These are phyloP conservation scores for Chaenogobius annularis DNA, from an alignment of 2,113 vertebrate species.

Conservation along the genomic window DNA sequence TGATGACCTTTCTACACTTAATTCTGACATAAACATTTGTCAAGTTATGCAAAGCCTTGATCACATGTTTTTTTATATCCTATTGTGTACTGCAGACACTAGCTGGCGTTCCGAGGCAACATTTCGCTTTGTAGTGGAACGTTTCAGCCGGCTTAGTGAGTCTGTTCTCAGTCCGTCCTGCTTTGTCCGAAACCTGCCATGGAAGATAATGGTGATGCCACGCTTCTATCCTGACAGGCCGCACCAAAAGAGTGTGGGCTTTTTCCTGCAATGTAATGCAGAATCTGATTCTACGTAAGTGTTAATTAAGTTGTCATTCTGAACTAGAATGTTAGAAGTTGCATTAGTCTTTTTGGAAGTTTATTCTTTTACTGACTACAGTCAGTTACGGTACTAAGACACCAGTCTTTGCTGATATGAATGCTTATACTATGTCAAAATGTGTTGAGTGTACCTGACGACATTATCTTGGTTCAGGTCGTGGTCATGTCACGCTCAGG, in stretches of 20 bases:
- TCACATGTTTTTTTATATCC: background rate
- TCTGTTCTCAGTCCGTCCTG: slow-evolving; percentile 97
- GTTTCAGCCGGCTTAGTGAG: slow-evolving; percentile 95
- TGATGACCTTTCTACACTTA: too few relatives aligned
- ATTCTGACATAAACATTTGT: background rate
- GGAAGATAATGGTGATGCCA: slow-evolving; percentile 99
- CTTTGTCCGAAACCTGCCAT: slow-evolving; percentile 96
- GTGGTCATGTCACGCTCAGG: slow-evolving; percentile 98
- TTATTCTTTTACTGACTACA: background rate
- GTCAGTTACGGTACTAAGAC: background rate
- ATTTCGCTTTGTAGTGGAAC: slow-evolving; percentile 96
- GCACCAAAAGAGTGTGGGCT: slow-evolving; percentile 97
- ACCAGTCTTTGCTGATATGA: background rate
- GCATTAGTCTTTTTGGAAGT: background rate
- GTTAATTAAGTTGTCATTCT: background rate
- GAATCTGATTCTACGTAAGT: slow-evolving; percentile 99
- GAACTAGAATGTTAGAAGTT: background rate
- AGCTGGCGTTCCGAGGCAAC: slow-evolving; percentile 98
- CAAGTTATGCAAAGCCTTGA: background rate
- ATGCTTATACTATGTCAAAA: background rate
- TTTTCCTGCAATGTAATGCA: slow-evolving; percentile 98
- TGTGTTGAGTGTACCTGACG: background rate
- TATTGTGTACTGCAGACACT: slow-evolving; percentile 80
- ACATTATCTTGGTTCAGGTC: slow-evolving; percentile 77
- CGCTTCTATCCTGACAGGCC: slow-evolving; percentile 96